Percentiles rank a stretch among this genome's conserved stretches.
Evolutionary conservation across 2,797 vertebrate genomes (phyloP).

Genomic region (Brachyrhaphis roseni): DNA sequence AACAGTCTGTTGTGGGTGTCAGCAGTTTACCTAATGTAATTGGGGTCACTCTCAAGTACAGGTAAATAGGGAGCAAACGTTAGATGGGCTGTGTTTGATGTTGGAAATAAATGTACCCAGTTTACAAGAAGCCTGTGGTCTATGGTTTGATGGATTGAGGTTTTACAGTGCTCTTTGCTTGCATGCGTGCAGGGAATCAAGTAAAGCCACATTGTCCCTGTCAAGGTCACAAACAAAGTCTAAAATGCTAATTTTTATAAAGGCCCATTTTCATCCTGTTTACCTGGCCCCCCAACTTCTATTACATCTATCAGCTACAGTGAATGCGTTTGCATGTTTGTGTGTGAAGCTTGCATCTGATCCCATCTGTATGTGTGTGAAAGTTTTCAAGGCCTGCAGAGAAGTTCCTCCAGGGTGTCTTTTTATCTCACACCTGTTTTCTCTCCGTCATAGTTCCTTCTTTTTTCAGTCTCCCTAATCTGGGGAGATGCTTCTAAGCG

Average conservation of each 20-base stretch:
- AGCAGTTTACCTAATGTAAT: conserved; percentile 75
- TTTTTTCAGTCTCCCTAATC: conserved; percentile 71
- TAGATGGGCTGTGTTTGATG: conserved; percentile 67
- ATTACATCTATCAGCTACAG: conserved; percentile 10
- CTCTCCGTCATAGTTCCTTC: conserved; percentile 52
- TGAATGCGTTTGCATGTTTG: background rate
- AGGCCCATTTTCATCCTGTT: conserved; percentile 29
- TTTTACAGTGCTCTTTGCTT: conserved; percentile 54
- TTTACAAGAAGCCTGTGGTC: conserved; percentile 70
- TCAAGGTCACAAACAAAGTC: conserved; percentile 73
- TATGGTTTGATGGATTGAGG: conserved; percentile 58
- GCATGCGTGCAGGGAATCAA: conserved; percentile 40
- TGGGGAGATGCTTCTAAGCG: conserved; percentile 61
- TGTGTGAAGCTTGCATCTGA: conserved; percentile 3
- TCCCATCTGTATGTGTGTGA: conserved; percentile 13
- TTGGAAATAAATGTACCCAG: conserved; percentile 67
- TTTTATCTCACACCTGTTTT: conserved; percentile 69
- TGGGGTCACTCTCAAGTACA: conserved; percentile 66
- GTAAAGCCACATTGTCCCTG: conserved; percentile 56
- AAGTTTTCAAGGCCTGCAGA: conserved; percentile 45
- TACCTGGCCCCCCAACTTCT: conserved; percentile 9
- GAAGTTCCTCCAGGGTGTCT: conserved; percentile 53
- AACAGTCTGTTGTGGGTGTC: conserved; percentile 65
- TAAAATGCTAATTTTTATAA: conserved; percentile 62
- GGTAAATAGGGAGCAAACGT: conserved; percentile 64